Percentiles rank a stretch among this genome's conserved stretches.
Evolutionary conservation across 2,888 invertebrate species (phyloP).

Genomic region (Icerya purchasi): DNA sequence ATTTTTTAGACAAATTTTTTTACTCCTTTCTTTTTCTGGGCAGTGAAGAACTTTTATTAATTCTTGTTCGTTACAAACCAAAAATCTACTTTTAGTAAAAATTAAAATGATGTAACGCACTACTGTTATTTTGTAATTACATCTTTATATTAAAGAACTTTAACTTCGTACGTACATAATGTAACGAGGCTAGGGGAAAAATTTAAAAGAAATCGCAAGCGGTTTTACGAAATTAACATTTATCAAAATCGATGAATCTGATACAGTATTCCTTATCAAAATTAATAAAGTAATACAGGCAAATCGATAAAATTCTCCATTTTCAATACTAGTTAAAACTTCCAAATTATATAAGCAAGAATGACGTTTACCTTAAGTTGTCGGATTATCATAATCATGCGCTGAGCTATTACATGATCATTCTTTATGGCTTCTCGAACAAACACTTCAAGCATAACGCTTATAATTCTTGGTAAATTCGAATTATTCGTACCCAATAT

Average conservation of each 20-base stretch:
- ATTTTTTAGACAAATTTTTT: too few relatives aligned
- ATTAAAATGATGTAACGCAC: too few relatives aligned
- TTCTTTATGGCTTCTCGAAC: conserved; percentile 56
- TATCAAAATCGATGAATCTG: not conserved
- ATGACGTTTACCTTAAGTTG: conserved; percentile 27
- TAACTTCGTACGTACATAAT: too few relatives aligned
- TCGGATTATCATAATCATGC: conserved; percentile 64
- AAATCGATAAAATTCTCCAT: not conserved
- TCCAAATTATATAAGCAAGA: too few relatives aligned
- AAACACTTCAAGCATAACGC: conserved; percentile 78
- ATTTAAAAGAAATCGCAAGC: not conserved
- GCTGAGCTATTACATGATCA: conserved; percentile 46
- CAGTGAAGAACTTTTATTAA: too few relatives aligned
- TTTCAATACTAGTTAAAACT: too few relatives aligned
- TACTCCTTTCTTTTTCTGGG: too few relatives aligned
- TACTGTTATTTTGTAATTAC: too few relatives aligned
- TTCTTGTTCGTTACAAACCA: too few relatives aligned
- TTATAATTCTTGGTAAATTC: conserved; percentile 71
- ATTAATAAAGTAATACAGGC: not conserved
- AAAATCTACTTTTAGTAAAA: too few relatives aligned
- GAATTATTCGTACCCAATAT: conserved; percentile 68
- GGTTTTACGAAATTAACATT: not conserved
- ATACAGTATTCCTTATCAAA: not conserved
- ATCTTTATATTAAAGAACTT: too few relatives aligned
- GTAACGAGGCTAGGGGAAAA: too few relatives aligned